phyloP scores from a whole-genome alignment of 35 echinoderm and acorn worm genomes.

The Chiridota heheva region DNA sequence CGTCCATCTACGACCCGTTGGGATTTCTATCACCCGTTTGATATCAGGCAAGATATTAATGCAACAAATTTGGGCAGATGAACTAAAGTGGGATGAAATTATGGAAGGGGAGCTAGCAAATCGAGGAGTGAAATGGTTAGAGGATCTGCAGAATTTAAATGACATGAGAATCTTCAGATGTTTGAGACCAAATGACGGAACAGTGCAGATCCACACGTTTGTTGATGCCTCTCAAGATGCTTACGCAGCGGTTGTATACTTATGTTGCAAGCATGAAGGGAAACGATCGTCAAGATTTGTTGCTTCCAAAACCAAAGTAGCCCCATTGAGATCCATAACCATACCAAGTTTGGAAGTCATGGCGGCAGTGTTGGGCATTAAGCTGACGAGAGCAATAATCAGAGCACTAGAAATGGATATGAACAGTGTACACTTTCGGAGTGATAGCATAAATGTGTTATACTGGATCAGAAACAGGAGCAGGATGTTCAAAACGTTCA shows the following conservation, averaged over 20 bases:
- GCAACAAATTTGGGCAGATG: slow-evolving; percentile 6
- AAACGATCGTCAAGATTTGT: not conserved
- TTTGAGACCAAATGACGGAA: not conserved
- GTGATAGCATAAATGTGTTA: slow-evolving; percentile 21
- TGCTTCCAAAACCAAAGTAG: slow-evolving; percentile 17
- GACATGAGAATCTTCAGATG: not conserved
- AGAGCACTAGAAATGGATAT: not conserved
- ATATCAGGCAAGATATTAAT: not conserved
- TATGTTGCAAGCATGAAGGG: not conserved
- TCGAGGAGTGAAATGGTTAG: not conserved
- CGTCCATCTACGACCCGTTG: not conserved
- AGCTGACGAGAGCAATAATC: not conserved
- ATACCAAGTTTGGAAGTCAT: slow-evolving; percentile 36
- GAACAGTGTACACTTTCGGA: slow-evolving; percentile 5
- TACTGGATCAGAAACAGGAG: slow-evolving; percentile 24
- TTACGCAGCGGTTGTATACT: slow-evolving; percentile 22
- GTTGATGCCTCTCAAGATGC: slow-evolving; percentile 27
- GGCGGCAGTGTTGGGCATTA: slow-evolving; percentile 22
- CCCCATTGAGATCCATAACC: slow-evolving; percentile 15
- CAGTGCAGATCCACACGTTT: not conserved
- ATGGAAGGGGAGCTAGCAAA: not conserved
- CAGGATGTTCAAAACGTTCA: slow-evolving; percentile 26
- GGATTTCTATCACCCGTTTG: slow-evolving; percentile 14
- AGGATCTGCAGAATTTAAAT: not conserved
- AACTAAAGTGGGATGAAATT: not conserved